Evolutionary conservation across 1,140 invertebrate genomes (phyloP), one percentile per base, ranked within the genome.

Genomic region (Sitobion miscanthi): DNA sequence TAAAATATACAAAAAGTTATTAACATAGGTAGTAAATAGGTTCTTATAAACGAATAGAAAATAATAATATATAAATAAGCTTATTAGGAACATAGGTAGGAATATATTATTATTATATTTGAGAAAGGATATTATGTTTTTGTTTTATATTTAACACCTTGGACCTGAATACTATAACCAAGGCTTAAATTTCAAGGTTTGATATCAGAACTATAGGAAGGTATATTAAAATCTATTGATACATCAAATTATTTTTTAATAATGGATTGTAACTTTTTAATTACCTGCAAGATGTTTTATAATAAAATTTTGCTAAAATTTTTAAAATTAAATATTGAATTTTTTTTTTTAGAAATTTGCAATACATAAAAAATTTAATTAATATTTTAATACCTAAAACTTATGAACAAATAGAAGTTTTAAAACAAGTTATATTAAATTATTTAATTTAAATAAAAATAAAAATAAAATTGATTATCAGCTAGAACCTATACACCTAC

Each of bases 181-280:
- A 54, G 87, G 49, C 35, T 52, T 35, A 11, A 89, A 54, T 89
- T 89, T 89, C 87, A 89, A 89, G 49, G 49, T 89, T 89, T 38
- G 8, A 88, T 23, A 38, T 89, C 8, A 89, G 1, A 54, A 52
- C 7, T 88, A 52, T 49, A 88, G 21, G 45, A 45, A 77, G 62
- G 38, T 83, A 35, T 52, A 52, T 87, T 49, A 49, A 87, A 47
- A n/a, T 87, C 17, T 49, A 87, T 35, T 87, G 17, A 52, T 52
- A 17, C 20, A 86, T 86, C 11, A 47, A 47, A 86, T 30, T 47
- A 30, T 25, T 86, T 86, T 86, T 30, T 25, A 30, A 47, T 30
- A 85, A 11, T 47, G 11, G 8, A 77, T 23, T 21, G 14, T 77
- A n/a, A 77, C 5, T 77, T 77, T 77, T 30, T 69, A 69, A 69